Evolutionary conservation across 2,888 invertebrate genomes (phyloP), one percentile per base, ranked within the genome.

Genomic region (Nomada ferruginata): DNA sequence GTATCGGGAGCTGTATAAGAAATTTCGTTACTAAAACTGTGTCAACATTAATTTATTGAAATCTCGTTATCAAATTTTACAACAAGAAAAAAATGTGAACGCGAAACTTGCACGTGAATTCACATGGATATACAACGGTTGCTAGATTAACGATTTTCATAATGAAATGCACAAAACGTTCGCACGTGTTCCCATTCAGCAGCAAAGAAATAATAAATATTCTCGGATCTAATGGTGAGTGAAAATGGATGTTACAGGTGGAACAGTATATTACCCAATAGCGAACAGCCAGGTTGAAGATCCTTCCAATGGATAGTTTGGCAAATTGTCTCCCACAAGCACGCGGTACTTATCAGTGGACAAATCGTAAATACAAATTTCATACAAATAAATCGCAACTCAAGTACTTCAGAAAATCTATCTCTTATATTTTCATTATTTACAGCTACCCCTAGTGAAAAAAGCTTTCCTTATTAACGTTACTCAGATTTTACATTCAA

Each of bases 191-290:
- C 42, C 47, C 59, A 13, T 65, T 69, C 26, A 69, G 29, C 23
- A 4, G 55, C 29, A 65, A 76, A 57, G 47, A 76, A 77, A 72
- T 63, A 66, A 73, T 63, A 69, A 81, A 80, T 79, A 81, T 70
- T 60, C 81, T 53, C 36, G 36, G 13, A 44, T 20, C 26, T 60
- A 29, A 44, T 65, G 50, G 64, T n/a, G 68, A 68, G 66, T 68
- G 66, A 71, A 82, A 83, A 74, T 78, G 78, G 78, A 78, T 79
- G 75, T 83, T 76, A 42, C 79, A 2, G 60, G 61, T 44, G 55
- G 60, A 55, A 57, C 64, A 23, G 71, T 70, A 70, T 83, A 76
- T 83, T 65, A 72, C 26, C 42, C 65, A 18, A 70, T 74, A 70
- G 74, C 57, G 53, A 86, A 83, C 52, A 65, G 23, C 69, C 59